Evolutionary conservation across 2,797 vertebrate species (phyloP).

Genomic region (Bradypus variegatus): DNA sequence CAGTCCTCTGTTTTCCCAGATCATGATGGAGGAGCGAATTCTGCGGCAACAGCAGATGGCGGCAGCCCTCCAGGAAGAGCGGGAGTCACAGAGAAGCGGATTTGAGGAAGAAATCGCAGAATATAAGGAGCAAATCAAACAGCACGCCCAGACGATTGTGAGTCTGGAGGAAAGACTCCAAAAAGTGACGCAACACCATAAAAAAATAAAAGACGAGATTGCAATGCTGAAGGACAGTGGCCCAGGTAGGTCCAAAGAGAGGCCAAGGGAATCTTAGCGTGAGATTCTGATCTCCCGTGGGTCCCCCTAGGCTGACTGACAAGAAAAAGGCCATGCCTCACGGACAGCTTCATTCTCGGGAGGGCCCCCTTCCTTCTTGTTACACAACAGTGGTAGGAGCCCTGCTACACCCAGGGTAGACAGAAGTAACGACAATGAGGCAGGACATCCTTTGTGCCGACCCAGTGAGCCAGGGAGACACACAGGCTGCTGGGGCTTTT

Average conservation of each 20-base stretch:
- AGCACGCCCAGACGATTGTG: constrained; percentile 80
- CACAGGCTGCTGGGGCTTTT: neutral
- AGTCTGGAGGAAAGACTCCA: constrained; percentile 72
- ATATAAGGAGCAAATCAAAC: constrained; percentile 78
- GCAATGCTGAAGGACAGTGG: constrained; percentile 45
- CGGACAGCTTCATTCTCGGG: neutral
- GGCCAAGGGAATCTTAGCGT: fast-evolving
- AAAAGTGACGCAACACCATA: constrained; percentile 54
- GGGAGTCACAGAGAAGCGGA: constrained; percentile 58
- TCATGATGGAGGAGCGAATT: constrained; percentile 39
- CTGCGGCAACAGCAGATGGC: constrained; percentile 39
- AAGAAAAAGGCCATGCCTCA: fast-evolving
- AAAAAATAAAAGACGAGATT: constrained; percentile 69
- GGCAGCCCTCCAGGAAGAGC: constrained; percentile 57
- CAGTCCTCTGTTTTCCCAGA: constrained; percentile 24
- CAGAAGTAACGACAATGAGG: neutral
- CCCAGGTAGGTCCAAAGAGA: constrained; percentile 62
- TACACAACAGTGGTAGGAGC: neutral
- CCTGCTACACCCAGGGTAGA: neutral
- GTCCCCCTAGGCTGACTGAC: fast-evolving
- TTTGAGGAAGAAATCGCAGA: constrained; percentile 64
- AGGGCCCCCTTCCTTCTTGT: neutral
- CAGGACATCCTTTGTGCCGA: neutral
- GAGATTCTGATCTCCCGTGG: fast-evolving
- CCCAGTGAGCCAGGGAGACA: neutral